phyloP scores from a whole-genome alignment of 2,888 invertebrate species.

The Cepaea hortensis region DNA sequence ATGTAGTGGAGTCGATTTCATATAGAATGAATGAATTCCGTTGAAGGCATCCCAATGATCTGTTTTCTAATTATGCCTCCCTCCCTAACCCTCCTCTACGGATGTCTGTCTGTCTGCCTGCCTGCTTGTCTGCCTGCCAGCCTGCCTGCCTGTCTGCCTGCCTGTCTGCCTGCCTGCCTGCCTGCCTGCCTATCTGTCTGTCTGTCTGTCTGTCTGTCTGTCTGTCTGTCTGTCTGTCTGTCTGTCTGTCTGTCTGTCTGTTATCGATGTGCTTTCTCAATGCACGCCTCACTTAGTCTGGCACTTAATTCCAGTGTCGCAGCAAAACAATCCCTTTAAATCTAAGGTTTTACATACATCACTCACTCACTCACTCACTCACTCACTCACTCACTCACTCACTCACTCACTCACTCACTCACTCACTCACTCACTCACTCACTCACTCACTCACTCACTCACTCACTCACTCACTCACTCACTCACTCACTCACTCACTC shows the following conservation, averaged over 20 bases:
- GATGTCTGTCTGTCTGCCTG: not conserved
- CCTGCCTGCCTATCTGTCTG: not conserved
- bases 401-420: not conserved
- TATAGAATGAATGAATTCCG: no score
- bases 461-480: not conserved
- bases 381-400: not conserved
- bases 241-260: no score
- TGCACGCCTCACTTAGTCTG: not conserved
- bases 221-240: not conserved
- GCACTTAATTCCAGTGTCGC: not conserved
- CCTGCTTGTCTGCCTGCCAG: not conserved
- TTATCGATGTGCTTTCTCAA: not conserved
- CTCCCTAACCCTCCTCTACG: not conserved
- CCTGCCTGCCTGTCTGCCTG: not conserved
- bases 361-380: not conserved
- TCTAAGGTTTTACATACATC: no score
- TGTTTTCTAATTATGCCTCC: not conserved
- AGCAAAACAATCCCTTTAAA: no score
- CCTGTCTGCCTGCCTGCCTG: not conserved
- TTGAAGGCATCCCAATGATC: no score
- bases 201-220: conserved; percentile 3
- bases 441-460: not conserved
- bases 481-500: not conserved
- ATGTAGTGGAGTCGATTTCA: no score
- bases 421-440: not conserved